Percentiles rank a stretch among this genome's conserved stretches.
These are phyloP conservation scores for Sylvicola fuscatus DNA, from an alignment of 2,888 invertebrate genomes.

Conservation along the genomic window DNA sequence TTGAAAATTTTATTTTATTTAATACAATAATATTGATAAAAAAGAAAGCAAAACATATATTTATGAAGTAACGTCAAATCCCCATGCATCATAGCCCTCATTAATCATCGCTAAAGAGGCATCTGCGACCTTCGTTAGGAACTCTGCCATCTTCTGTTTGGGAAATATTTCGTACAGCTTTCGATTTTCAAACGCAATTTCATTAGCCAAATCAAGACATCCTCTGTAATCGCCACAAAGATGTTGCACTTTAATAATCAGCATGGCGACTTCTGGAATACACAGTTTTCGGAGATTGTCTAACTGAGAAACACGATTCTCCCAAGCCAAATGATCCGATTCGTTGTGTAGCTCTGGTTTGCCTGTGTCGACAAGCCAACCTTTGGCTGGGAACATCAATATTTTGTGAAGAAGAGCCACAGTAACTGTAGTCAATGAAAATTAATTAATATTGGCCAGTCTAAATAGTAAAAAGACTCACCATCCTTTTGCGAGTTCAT, in stretches of 20 bases:
- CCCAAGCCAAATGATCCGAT: conserved; percentile 31
- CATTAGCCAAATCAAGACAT: conserved; percentile 57
- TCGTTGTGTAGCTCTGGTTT: conserved; percentile 19
- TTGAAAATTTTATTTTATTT: no score
- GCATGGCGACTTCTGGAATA: conserved; percentile 61
- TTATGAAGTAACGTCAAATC: conserved; percentile 31
- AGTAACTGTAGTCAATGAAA: conserved; percentile 33
- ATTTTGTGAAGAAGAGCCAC: conserved; percentile 69
- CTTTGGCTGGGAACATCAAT: conserved; percentile 68
- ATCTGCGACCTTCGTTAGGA: conserved; percentile 56
- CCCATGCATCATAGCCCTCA: conserved; percentile 65
- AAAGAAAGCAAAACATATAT: neutral
- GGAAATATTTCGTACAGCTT: conserved; percentile 63
- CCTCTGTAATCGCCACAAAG: conserved; percentile 55
- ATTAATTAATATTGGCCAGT: neutral
- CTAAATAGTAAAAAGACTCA: conserved; percentile 13
- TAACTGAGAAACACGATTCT: conserved; percentile 36
- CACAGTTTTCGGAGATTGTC: conserved; percentile 56
- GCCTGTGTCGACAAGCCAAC: conserved; percentile 66
- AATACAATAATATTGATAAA: neutral
- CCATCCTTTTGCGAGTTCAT: conserved; percentile 49
- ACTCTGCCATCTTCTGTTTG: conserved; percentile 53
- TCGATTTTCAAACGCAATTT: conserved; percentile 58
- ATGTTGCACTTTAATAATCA: conserved; percentile 60
- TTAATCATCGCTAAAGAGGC: conserved; percentile 57